Evolutionary conservation across 2,113 vertebrate species (phyloP).

Genomic region (Rousettus leschenaultii): DNA sequence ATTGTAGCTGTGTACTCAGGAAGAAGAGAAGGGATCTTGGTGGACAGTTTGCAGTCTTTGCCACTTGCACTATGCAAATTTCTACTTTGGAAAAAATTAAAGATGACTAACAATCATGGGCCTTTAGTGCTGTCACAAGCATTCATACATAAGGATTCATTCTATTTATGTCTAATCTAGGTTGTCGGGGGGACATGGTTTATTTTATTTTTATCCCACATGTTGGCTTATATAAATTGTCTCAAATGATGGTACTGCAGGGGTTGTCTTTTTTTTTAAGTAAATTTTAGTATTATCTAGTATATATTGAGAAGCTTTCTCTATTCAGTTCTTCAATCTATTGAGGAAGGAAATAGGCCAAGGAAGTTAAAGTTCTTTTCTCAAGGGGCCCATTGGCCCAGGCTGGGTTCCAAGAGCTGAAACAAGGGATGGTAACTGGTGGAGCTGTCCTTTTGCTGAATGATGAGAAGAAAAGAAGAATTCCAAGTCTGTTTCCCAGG

Average conservation of each 20-base stretch:
- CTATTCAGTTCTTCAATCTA: constrained; percentile 39
- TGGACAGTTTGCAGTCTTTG: not conserved
- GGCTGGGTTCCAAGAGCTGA: constrained; percentile 52
- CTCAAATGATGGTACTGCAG: not conserved
- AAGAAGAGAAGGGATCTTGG: not conserved
- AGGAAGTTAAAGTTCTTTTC: constrained; percentile 47
- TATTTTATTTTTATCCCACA: not conserved
- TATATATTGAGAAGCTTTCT: not conserved
- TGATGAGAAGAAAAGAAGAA: constrained; percentile 59
- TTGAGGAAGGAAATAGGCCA: constrained; percentile 34
- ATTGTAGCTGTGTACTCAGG: not conserved
- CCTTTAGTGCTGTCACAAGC: not conserved
- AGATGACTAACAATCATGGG: not conserved
- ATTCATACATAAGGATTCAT: constrained; percentile 2
- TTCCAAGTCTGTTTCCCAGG: constrained; percentile 62
- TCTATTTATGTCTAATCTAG: not conserved
- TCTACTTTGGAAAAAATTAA: constrained; percentile 1
- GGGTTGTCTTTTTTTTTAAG: not conserved
- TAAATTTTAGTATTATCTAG: not conserved
- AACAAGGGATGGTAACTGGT: constrained; percentile 23
- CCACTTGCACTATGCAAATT: not conserved
- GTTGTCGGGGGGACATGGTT: not conserved
- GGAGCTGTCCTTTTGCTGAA: constrained; percentile 31
- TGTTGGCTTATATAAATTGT: not conserved
- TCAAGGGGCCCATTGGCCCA: constrained; percentile 38